Evolutionary conservation across 2,113 vertebrate species (phyloP), one percentile per base, ranked within the genome.

Genomic region (Oncorhynchus keta): DNA sequence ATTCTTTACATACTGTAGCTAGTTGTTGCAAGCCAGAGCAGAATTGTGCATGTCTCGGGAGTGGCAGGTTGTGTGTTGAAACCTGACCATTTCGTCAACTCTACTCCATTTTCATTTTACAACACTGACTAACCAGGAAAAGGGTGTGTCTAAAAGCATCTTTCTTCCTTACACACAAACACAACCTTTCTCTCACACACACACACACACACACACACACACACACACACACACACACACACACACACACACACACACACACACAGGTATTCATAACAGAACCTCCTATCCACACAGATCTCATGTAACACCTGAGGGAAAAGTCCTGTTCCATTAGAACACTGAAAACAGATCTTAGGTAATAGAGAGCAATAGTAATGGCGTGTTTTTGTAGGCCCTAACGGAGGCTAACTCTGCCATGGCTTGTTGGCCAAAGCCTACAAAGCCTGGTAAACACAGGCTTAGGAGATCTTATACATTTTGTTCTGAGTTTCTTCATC

Each of bases 71-170:
- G 76, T 79, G 70, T 73, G 70, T 75, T 78, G 76, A 79, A 88
- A 86, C 87, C 65, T 84, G 86, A 84, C 73, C 62, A 59, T 32
- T 72, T 20, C 20, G 71, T 77, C 35, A 57, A 73, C 18, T 35
- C 18, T 51, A 68, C 72, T 70, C 69, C 32, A 45, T 24, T 35
- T 7, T 61, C 68, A 75, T 84, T 84, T 89, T 86, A 86, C 79
- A 85, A 87, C 75, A 83, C 67, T 86, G 77, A 87, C 82, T 81
- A 87, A 88, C 68, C 22, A 77, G 70, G 73, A 84, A 68, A 59
- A 79, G 71, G 81, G 76, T 57, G 64, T 77, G 75, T 28, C 57
- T 61, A 11, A 45, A n/a, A 45, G 20, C 22, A 7, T 48, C 32
- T 35, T 18, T 2, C 4, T 6, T 14, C 79, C 51, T 70, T 16